Conservation (phyloP, 2,888 invertebrate genomes). For the Tiliacea aurago region DNA sequence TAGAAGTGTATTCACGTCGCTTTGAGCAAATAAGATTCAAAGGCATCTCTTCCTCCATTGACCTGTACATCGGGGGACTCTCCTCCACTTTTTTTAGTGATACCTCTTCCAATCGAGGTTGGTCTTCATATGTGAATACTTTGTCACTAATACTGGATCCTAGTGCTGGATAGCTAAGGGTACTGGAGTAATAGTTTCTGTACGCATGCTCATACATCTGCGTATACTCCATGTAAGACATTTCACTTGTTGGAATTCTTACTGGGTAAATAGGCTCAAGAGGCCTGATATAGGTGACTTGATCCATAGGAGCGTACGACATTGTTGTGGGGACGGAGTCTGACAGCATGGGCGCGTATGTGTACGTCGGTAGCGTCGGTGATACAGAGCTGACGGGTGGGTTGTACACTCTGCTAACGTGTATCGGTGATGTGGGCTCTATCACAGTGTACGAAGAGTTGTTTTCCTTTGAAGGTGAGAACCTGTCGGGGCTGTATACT, state of each 20-base stretch:
- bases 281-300: constrained; percentile 78
- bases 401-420: constrained; percentile 69
- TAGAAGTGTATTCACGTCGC: constrained; percentile 79
- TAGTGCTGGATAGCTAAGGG: constrained; percentile 78
- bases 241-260: constrained; percentile 82
- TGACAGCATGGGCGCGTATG: constrained; percentile 72
- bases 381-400: constrained; percentile 72
- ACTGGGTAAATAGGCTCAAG: constrained; percentile 79
- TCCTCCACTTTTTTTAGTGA: constrained; percentile 65
- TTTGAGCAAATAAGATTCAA: constrained; percentile 85
- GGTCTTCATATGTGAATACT: constrained; percentile 76
- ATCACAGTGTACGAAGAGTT: constrained; percentile 67
- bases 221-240: constrained; percentile 85
- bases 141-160: constrained; percentile 79
- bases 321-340: constrained; percentile 71
- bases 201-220: constrained; percentile 87
- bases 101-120: constrained; percentile 70
- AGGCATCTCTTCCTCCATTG: constrained; percentile 80
- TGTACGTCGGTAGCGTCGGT: constrained; percentile 73
- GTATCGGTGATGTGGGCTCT: constrained; percentile 73
- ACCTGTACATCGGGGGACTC: constrained; percentile 61
- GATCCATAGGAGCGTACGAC: constrained; percentile 74
- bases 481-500: constrained; percentile 72
- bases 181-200: constrained; percentile 80
- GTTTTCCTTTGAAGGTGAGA: constrained; percentile 76